These are phyloP conservation scores for Lophius americanus DNA, from an alignment of 2,797 vertebrate genomes.

Conservation along the genomic window DNA sequence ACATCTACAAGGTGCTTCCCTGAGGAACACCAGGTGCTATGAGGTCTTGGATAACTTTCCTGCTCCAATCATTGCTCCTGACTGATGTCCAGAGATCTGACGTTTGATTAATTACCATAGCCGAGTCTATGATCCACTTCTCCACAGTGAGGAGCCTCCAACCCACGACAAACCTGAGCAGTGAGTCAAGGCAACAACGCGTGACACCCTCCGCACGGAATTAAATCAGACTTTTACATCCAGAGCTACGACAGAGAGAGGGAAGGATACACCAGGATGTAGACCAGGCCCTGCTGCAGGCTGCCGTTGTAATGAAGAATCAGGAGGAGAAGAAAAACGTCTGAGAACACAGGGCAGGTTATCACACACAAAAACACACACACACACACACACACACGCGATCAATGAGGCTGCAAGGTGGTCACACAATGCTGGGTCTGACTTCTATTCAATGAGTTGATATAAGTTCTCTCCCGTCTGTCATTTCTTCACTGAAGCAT, in stretches of 20 bases:
- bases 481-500: too few species aligned
- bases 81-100: constrained; percentile 43
- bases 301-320: constrained; percentile 87
- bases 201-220: neutral
- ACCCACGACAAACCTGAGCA: constrained; percentile 82
- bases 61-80: constrained; percentile 43
- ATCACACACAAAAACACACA: neutral
- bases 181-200: constrained; percentile 57
- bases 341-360: constrained; percentile 71
- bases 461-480: too few species aligned
- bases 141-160: constrained; percentile 89
- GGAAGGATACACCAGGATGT: constrained; percentile 89
- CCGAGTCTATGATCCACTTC: constrained; percentile 90
- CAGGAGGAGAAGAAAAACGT: constrained; percentile 86
- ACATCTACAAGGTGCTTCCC: constrained; percentile 23
- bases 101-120: constrained; percentile 85
- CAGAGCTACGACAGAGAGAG: neutral
- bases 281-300: constrained; percentile 79
- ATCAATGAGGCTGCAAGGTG: too few species aligned
- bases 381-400: too few species aligned
- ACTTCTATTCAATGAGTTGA: too few species aligned
- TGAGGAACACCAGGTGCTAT: constrained; percentile 28
- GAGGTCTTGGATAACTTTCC: constrained; percentile 31
- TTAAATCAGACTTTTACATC: neutral
- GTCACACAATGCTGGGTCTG: too few species aligned